Evolutionary conservation across 2,113 vertebrate species (phyloP).

Genomic region (Rostratula benghalensis): DNA sequence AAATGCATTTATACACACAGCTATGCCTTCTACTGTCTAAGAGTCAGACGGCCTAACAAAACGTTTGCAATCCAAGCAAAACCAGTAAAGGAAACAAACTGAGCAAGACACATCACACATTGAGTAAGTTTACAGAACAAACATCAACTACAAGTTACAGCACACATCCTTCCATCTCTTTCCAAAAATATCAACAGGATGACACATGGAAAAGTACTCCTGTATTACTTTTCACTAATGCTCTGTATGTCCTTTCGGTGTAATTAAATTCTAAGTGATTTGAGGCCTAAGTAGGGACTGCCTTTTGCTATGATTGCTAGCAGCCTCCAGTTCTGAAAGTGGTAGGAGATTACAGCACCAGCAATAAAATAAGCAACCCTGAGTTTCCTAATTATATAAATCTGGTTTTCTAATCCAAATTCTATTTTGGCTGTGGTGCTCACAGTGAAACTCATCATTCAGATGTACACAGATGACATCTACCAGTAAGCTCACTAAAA

Average conservation of each 20-base stretch:
- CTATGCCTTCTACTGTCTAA: neutral
- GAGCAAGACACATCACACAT: neutral
- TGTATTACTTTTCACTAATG: neutral
- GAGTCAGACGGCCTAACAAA: neutral
- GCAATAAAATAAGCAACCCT: neutral
- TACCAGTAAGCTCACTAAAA: neutral
- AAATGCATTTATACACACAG: neutral
- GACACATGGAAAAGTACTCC: neutral
- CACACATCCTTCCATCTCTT: neutral
- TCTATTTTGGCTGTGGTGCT: neutral
- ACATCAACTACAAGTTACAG: neutral
- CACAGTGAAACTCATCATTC: neutral
- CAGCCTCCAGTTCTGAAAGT: neutral
- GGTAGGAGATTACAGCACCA: neutral
- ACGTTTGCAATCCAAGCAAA: neutral
- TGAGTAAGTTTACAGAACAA: neutral
- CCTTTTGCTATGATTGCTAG: neutral
- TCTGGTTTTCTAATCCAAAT: neutral
- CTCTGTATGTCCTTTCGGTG: neutral
- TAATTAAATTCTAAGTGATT: neutral
- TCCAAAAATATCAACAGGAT: neutral
- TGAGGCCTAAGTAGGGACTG: neutral
- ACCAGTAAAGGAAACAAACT: neutral
- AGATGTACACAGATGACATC: neutral
- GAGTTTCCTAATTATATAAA: neutral